Evolutionary conservation across 2,797 vertebrate genomes (phyloP), one percentile per base, ranked within the genome.

Genomic region (Clarias fuscus): DNA sequence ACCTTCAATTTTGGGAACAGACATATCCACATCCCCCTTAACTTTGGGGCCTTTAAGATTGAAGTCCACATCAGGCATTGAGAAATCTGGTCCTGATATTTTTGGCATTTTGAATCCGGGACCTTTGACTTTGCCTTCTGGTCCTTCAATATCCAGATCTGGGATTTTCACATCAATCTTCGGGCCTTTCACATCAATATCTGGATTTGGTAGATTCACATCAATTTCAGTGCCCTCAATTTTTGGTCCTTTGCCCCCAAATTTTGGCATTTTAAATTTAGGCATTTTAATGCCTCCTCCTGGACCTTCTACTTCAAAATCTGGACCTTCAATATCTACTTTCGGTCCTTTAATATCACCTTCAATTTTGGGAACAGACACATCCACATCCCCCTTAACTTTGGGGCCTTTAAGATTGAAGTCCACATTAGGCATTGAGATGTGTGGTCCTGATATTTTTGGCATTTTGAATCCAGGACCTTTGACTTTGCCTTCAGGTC

Each of bases 41-140:
- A 92, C 0, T 22, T 94, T 94, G 1, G 84, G 84, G 0, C 93
- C 76, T 64, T 64, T 80, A 0, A 62, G 58, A 43, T 62, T 37
- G 2, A 85, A 77, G 20, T 88, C 84, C 6, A 85, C 1, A 67
- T 85, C 48, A 37, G 84, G 84, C 84, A 85, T 77, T 3, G 84
- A 78, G 7, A 85, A 18, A 82, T 1, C 93, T 88, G 4, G 94
- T 11, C 22, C 93, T 87, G 0, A 94, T 1, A 48, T 92, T 1
- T 62, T 37, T 7, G 81, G 85, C 59, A 86, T 83, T 20, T 86
- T 86, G 15, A 86, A 86, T 83, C 83, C 77, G 1, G 73, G 80
- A 3, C 73, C 62, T 64, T 85, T 85, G 0, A 85, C 6, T 67
- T 85, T 85, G 0, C 72, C 48, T 18, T 70, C 81, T 10, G 70